These are phyloP conservation scores for Thunnus thynnus DNA, from an alignment of 2,113 vertebrate genomes.

Conservation along the genomic window DNA sequence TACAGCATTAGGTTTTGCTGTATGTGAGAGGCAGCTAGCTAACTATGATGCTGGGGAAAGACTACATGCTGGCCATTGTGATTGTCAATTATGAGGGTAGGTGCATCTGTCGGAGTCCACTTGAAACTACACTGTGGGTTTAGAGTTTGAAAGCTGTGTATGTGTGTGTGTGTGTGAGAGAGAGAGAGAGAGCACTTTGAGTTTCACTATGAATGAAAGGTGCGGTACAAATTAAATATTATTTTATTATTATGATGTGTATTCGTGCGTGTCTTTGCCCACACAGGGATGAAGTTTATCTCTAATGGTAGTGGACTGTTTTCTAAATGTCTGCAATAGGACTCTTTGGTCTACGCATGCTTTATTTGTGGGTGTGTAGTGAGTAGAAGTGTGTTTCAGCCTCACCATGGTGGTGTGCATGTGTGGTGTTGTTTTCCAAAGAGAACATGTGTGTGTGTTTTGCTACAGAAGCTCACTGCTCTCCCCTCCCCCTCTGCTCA, in stretches of 20 bases:
- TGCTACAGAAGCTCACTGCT: constrained; percentile 46
- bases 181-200: no score
- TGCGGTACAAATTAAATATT: no score
- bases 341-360: constrained; percentile 20
- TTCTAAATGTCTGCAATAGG: constrained; percentile 7
- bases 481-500: constrained; percentile 60
- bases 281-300: constrained; percentile 51
- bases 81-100: constrained; percentile 86
- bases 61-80: constrained; percentile 86
- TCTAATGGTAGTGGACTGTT: constrained; percentile 1
- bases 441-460: constrained; percentile 59
- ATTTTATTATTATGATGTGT: no score
- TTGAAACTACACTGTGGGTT: constrained; percentile 24
- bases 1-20: constrained; percentile 62
- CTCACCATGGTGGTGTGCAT: not conserved
- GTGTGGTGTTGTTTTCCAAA: constrained; percentile 18
- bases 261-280: constrained; percentile 21
- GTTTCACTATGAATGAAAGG: no score
- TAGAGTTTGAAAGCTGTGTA: constrained; percentile 40
- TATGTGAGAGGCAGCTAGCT: constrained; percentile 72
- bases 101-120: constrained; percentile 61
- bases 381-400: not conserved
- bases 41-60: constrained; percentile 84
- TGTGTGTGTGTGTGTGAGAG: constrained; percentile 21
- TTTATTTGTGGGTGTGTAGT: constrained; percentile 10